These are phyloP conservation scores for Aphelenchoides besseyi DNA, from an alignment of 1,140 invertebrate species.

Conservation along the genomic window DNA sequence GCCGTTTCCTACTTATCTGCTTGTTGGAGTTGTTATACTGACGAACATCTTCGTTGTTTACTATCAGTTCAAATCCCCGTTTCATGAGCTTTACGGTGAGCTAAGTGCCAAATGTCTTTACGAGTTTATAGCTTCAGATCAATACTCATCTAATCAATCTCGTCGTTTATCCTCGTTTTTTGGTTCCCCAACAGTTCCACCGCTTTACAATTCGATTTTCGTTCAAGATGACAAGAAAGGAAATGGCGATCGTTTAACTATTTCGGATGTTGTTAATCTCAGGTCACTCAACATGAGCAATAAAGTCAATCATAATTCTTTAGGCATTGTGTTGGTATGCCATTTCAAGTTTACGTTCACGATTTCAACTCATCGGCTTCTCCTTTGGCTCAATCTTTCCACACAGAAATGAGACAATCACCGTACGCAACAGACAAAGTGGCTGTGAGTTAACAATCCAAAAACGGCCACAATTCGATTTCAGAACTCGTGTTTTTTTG, in stretches of 20 bases:
- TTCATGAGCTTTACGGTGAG: not conserved
- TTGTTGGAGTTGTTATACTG: not conserved
- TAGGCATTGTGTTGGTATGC: not conserved
- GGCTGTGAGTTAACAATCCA: not conserved
- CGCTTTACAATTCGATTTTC: not conserved
- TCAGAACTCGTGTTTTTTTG: not conserved
- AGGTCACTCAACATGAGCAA: not conserved
- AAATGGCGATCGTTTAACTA: not conserved
- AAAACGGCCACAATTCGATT: no score
- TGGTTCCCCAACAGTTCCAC: not conserved
- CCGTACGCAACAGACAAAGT: not conserved
- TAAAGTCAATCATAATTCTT: not conserved
- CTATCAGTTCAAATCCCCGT: not conserved
- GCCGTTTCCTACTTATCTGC: not conserved
- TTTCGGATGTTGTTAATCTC: not conserved
- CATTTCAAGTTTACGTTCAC: not conserved
- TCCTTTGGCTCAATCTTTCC: not conserved
- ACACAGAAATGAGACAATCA: not conserved
- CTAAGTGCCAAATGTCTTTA: no score
- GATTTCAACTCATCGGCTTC: not conserved
- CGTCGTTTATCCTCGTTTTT: no score
- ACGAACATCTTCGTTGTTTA: not conserved
- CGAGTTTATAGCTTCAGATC: not conserved
- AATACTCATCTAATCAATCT: slow-evolving; percentile 12
- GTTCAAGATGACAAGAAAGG: not conserved